A percentile compares a stretch with the other conserved stretches of the same genome.
phyloP scores from a whole-genome alignment of 2,113 vertebrate species.

The Seriola dumerili region DNA sequence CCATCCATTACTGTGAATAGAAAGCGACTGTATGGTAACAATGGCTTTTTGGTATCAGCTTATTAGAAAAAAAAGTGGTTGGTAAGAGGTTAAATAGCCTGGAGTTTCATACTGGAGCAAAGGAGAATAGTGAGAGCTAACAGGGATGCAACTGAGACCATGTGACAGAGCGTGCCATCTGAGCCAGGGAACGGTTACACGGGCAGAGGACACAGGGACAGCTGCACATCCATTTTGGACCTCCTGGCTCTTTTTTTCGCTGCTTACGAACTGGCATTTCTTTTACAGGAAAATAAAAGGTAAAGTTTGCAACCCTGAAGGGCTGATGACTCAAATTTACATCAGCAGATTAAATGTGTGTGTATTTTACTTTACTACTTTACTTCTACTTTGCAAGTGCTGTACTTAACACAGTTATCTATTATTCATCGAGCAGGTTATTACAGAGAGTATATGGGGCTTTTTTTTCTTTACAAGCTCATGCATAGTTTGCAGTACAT shows the following conservation, averaged over 20 bases:
- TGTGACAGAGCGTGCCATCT: slow-evolving; percentile 43
- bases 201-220: slow-evolving; percentile 50
- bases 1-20: slow-evolving; percentile 22
- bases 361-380: neutral
- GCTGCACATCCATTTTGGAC: slow-evolving; percentile 24
- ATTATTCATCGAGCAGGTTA: slow-evolving; percentile 30
- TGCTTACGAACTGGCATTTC: neutral
- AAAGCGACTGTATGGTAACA: neutral
- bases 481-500: neutral
- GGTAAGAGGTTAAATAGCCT: slow-evolving; percentile 4
- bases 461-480: neutral
- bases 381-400: neutral
- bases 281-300: slow-evolving; percentile 4
- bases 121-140: slow-evolving; percentile 22
- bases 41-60: neutral
- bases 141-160: slow-evolving; percentile 45
- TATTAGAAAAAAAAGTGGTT: neutral
- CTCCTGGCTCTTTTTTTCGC: slow-evolving; percentile 2
- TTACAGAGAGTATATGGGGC: neutral
- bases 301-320: slow-evolving; percentile 1
- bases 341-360: neutral
- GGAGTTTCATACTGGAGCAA: neutral
- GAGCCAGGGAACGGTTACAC: slow-evolving; percentile 41
- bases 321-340: neutral
- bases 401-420: slow-evolving; percentile 10